Base-by-base conservation (phyloP, 2,888 invertebrate genomes). In the Cerastis rubricosa region DNA sequence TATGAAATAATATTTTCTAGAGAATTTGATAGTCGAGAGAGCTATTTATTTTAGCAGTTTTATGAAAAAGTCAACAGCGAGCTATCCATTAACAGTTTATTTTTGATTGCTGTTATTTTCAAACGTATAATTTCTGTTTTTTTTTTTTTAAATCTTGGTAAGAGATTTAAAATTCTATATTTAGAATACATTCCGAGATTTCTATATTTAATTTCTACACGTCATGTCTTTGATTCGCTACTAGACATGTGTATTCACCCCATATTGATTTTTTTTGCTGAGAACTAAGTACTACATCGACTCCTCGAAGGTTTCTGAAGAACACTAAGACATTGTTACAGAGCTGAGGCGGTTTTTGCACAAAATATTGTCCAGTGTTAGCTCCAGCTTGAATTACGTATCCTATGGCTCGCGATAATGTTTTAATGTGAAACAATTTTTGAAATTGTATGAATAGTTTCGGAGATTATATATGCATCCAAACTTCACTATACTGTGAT, bases 11-110 rank as follows among this genome's bases (percentile, higher is more conserved):
- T 65, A 71, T 69, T 65, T 69, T 63, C 49, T 22, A 43, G 49
- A 29, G 12, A 35, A 65, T 35, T 71, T 49, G 22, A 61, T 61
- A 22, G 45, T 81, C 61, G 59, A 49, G 40, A 25, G 43, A 68
- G 49, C 6, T 71, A 25, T 71, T 71, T 78, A 64, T 59, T 82
- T 74, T 68, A 67, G 59, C n/a, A 47, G 45, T 64, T 74, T 51
- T 57, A 35, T 29, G 29, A 51, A 74, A 72, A 74, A 70, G 29
- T 73, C 66, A 51, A 78, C 57, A 61, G 29, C 5, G 9, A 57
- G 29, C 29, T n/a, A 49, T 68, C 54, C 61, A 22, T 35, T 49
- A 22, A 45, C 25, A 63, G 65, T 66, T 80, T 72, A 66, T 51
- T 72, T 75, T 51, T 65, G 35, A 78, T 83, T 61, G 59, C n/a